Base-by-base conservation (phyloP, 2,888 invertebrate genomes). In the Entomobrya multifasciata region DNA sequence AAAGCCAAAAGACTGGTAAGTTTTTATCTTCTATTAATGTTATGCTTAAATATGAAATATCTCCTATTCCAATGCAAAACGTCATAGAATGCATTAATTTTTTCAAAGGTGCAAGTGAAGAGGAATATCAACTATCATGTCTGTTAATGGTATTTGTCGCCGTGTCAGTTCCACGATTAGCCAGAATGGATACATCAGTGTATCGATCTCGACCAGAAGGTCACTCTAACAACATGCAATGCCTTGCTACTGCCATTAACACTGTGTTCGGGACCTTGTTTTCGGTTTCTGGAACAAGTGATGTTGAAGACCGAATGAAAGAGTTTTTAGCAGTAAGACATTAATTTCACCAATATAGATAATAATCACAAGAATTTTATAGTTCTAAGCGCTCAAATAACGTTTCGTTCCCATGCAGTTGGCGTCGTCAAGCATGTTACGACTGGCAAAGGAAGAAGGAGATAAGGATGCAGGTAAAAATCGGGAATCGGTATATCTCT, bases 221-320 rank as follows among this genome's bases (percentile, higher is more conserved):
- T 0, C 99, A 99, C 92, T 95, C 97, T n/a, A 99, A 99, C 93
- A 99, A 99, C 92, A 98, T 97, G 88, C 99, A 99, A 92, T 99
- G 99, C 92, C 96, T 99, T 94, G 98, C 99, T 0, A 95, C 97
- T 62, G 98, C 99, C 0, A 96, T 99, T 49, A 98, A 98, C 92
- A 96, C 97, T 91, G 97, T 99, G 88, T 99, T 99, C 92, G 98
- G 98, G 20, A 99, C 99, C 0, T 93, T 99, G 79, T 99, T 99
- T 92, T 97, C 98, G 0, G 96, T 99, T 91, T 98, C 98, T 92
- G 98, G 97, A 0, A 96, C 97, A 92, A 97, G 97, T 30, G 99
- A 99, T 92, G 98, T 99, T 89, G 98, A 98, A 92, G 98, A 98
- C 92, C 95, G 99, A 80, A 97, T 99, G 95, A 99, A 99, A 92